Evolutionary conservation across 1,140 invertebrate genomes (phyloP).

Genomic region (Tetragonula clypearis): DNA sequence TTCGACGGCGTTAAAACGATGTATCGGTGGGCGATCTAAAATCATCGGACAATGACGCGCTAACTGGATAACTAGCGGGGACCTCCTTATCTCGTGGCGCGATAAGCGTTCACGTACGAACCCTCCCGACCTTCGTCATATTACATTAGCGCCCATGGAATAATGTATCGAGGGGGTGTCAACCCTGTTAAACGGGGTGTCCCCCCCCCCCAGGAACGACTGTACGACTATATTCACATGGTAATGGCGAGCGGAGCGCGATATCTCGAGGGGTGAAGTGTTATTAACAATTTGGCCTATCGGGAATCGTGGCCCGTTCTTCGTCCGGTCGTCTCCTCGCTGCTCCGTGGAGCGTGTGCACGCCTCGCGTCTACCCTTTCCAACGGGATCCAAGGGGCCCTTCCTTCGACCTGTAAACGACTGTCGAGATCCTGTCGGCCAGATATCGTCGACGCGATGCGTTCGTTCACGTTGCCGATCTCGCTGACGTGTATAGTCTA

Average conservation of each 20-base stretch:
- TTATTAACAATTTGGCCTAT: constrained; percentile 80
- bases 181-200: constrained; percentile 63
- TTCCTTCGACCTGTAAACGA: constrained; percentile 50
- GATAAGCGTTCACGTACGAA: constrained; percentile 70
- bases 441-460: constrained; percentile 16
- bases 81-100: constrained; percentile 73
- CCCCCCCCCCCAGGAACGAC: constrained; percentile 17
- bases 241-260: constrained; percentile 76
- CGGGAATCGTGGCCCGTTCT: constrained; percentile 51
- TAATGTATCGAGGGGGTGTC: constrained; percentile 74
- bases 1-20: constrained; percentile 63
- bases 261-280: constrained; percentile 78
- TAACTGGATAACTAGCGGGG: constrained; percentile 81
- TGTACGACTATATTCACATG: constrained; percentile 80
- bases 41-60: constrained; percentile 80
- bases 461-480: neutral
- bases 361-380: constrained; percentile 5
- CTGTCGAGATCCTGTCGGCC: constrained; percentile 36
- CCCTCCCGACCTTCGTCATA: constrained; percentile 72
- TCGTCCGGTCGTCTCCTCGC: neutral
- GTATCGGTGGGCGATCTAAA: constrained; percentile 79
- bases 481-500: neutral
- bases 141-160: constrained; percentile 79
- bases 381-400: neutral
- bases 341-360: constrained; percentile 18